Percentiles rank a stretch among this genome's conserved stretches.
These are phyloP conservation scores for Drosophila basisetae DNA, from an alignment of 2,888 invertebrate species.

Conservation along the genomic window DNA sequence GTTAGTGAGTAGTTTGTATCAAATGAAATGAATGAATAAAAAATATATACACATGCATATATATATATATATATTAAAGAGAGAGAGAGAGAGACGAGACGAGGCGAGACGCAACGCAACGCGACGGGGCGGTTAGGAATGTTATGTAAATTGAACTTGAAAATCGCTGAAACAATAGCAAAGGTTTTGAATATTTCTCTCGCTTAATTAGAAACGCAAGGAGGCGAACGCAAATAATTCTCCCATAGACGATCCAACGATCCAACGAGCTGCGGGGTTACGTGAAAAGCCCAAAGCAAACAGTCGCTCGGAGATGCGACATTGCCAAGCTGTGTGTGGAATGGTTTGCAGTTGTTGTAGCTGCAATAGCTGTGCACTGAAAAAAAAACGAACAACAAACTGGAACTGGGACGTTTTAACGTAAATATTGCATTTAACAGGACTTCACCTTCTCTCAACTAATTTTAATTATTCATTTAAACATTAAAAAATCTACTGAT, in stretches of 20 bases:
- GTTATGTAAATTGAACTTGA: conserved; percentile 81
- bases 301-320: conserved; percentile 30
- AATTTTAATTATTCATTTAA: background rate
- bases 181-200: conserved; percentile 82
- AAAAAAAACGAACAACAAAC: no score
- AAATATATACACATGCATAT: background rate
- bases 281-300: conserved; percentile 30
- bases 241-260: conserved; percentile 28
- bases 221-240: conserved; percentile 77
- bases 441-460: background rate
- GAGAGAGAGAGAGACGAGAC: conserved; percentile 17
- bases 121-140: conserved; percentile 68
- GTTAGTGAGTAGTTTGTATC: conserved; percentile 14
- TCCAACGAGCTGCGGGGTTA: conserved; percentile 23
- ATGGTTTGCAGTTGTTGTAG: conserved; percentile 22
- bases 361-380: conserved; percentile 1
- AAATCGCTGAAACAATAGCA: conserved; percentile 78
- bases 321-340: conserved; percentile 28
- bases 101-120: conserved; percentile 38
- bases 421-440: background rate
- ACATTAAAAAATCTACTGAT: no score
- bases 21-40: conserved; percentile 20
- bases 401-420: background rate
- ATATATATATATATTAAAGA: background rate
- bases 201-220: conserved; percentile 82